Percentiles rank a stretch among this genome's conserved stretches.
Evolutionary conservation across 2,113 vertebrate genomes (phyloP).

Genomic region (Porphyrio hochstetteri): DNA sequence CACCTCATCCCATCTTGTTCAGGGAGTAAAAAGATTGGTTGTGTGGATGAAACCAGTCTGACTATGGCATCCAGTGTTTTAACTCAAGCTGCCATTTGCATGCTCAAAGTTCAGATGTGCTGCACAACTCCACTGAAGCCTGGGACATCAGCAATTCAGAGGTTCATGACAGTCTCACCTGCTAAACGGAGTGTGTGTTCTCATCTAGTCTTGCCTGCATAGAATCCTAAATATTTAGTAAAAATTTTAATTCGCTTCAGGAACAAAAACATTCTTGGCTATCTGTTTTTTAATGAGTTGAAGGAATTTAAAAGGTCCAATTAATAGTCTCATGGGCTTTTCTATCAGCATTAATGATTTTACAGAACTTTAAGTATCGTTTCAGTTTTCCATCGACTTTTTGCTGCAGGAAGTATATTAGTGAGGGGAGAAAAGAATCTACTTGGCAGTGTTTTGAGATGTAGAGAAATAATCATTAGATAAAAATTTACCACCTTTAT

Average conservation of each 20-base stretch:
- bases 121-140: background rate
- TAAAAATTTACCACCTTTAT: background rate
- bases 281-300: background rate
- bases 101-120: background rate
- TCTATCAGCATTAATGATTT: background rate
- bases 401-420: background rate
- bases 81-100: background rate
- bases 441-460: background rate
- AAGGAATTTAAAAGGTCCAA: background rate
- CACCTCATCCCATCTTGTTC: background rate
- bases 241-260: background rate
- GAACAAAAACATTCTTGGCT: background rate
- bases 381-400: background rate
- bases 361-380: background rate
- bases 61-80: background rate
- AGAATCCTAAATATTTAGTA: background rate
- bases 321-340: background rate
- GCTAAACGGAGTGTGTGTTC: background rate
- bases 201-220: background rate
- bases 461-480: background rate
- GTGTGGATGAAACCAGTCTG: background rate
- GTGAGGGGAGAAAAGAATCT: background rate
- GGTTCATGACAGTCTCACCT: background rate
- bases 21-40: background rate
- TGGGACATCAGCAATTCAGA: background rate